Percentiles rank a stretch among this genome's conserved stretches.
These are phyloP conservation scores for Lacerta bilineata DNA, from an alignment of 2,797 vertebrate genomes.

Conservation along the genomic window DNA sequence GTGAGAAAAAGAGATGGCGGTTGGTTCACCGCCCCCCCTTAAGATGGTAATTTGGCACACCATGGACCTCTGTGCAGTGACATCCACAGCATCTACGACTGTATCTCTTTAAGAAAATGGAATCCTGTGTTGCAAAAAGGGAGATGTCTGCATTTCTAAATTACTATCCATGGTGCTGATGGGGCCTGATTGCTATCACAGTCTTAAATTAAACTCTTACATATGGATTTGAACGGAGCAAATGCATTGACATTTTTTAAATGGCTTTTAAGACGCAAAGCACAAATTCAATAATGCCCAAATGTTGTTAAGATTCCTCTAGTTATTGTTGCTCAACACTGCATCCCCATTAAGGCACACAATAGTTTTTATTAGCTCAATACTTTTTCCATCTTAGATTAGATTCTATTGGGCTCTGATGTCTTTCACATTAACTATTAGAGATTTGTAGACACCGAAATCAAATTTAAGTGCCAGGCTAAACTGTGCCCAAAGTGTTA, in stretches of 20 bases:
- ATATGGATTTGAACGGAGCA: slow-evolving; percentile 47
- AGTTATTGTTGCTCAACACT: slow-evolving; percentile 65
- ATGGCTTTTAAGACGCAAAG: slow-evolving; percentile 58
- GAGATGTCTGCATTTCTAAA: slow-evolving; percentile 24
- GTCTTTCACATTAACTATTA: slow-evolving; percentile 76
- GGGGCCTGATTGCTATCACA: slow-evolving; percentile 46
- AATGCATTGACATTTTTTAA: slow-evolving; percentile 47
- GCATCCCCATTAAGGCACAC: slow-evolving; percentile 74
- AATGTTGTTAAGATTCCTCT: slow-evolving; percentile 66
- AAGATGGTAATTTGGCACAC: background rate
- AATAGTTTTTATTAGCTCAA: slow-evolving; percentile 76
- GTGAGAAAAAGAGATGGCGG: too few relatives aligned
- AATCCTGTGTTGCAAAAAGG: background rate
- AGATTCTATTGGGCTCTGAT: slow-evolving; percentile 77
- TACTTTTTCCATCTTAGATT: slow-evolving; percentile 73
- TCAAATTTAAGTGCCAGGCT: slow-evolving; percentile 71
- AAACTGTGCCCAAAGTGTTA: slow-evolving; percentile 69
- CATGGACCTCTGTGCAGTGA: background rate
- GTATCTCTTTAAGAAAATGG: slow-evolving; percentile 12
- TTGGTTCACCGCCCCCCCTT: background rate
- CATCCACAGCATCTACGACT: background rate
- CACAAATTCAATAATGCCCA: slow-evolving; percentile 63
- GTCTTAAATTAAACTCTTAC: slow-evolving; percentile 28
- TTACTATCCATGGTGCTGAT: slow-evolving; percentile 46
- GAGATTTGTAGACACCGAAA: slow-evolving; percentile 78